These are phyloP conservation scores for Semicossyphus pulcher DNA, from an alignment of 2,113 vertebrate genomes.

Conservation along the genomic window DNA sequence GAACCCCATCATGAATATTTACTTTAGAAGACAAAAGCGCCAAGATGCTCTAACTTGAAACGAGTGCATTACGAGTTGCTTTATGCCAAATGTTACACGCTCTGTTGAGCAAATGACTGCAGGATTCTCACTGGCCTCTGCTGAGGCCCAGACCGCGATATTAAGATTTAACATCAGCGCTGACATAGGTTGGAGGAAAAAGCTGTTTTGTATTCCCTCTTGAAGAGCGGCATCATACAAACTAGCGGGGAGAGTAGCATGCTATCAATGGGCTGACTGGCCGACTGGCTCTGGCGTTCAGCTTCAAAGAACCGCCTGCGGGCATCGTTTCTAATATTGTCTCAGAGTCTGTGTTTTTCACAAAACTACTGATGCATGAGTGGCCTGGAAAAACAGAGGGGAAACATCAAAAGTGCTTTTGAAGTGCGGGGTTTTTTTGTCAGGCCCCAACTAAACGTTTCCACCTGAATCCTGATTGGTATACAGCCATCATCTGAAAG, in stretches of 20 bases:
- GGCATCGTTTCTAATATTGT: slow-evolving; percentile 84
- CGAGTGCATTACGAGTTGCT: slow-evolving; percentile 59
- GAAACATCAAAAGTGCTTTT: slow-evolving; percentile 82
- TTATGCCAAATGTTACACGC: slow-evolving; percentile 60
- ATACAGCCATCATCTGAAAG: slow-evolving; percentile 21
- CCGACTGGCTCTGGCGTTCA: slow-evolving; percentile 74
- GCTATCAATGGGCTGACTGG: slow-evolving; percentile 73
- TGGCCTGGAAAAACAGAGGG: slow-evolving; percentile 75
- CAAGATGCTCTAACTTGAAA: slow-evolving; percentile 57
- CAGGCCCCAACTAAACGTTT: slow-evolving; percentile 77
- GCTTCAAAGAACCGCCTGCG: slow-evolving; percentile 81
- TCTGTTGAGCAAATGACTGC: slow-evolving; percentile 67
- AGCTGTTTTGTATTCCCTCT: slow-evolving; percentile 75
- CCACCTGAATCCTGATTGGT: slow-evolving; percentile 77
- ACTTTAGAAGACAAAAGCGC: slow-evolving; percentile 47
- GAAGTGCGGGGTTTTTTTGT: slow-evolving; percentile 67
- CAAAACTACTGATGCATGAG: slow-evolving; percentile 80
- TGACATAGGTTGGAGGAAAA: slow-evolving; percentile 68
- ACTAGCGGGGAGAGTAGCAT: slow-evolving; percentile 68
- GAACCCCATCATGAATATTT: slow-evolving; percentile 67
- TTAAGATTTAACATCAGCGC: slow-evolving; percentile 72
- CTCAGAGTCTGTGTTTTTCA: slow-evolving; percentile 82
- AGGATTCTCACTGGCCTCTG: slow-evolving; percentile 39
- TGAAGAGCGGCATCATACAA: slow-evolving; percentile 68
- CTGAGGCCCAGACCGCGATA: slow-evolving; percentile 44